Evolutionary conservation across 2,797 vertebrate genomes (phyloP), one percentile per base, ranked within the genome.

Genomic region (Orientallactaga sibirica): DNA sequence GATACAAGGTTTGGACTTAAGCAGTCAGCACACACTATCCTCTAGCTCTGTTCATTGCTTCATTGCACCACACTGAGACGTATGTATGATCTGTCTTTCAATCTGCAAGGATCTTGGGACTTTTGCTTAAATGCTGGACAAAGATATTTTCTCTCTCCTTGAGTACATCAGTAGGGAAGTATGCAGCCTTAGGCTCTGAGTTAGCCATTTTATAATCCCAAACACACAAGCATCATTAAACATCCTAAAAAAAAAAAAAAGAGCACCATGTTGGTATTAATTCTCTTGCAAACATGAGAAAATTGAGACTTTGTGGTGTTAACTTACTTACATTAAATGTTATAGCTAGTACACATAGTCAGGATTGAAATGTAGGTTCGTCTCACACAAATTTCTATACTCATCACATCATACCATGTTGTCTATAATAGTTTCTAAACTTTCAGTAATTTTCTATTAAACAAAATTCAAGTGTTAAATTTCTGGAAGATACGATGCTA

Each of bases 381-480:
- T 70, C 43, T 86, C 11, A n/a, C 9, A 88, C 61, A 88, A 73
- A 84, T 91, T 43, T 95, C 83, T 67, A 3, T n/a, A 33, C 3
- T 86, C 19, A 74, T 88, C 76, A 62, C 81, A 20, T 16, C 52
- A 66, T 75, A 55, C 24, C 27, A 16, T 41, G 3, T 16, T 41
- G 29, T 77, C 16, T 43, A 20, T 73, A 79, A 41, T 48, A 81
- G 24, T 71, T 92, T 92, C 24, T 76, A 86, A 74, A 74, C 43
- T 52, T 88, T 78, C 10, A 55, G 55, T 27, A 82, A 83, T 74
- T 97, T 88, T 76, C 70, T 25, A 66, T 73, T 79, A 79, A 95
- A 76, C 14, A 67, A 92, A 86, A 68, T 64, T 37, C 55, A 48
- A 64, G 67, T 43, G 29, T 87, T 68, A 88, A 88, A 48, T 66